These are phyloP conservation scores for Archips crataeganus DNA, from an alignment of 2,888 invertebrate genomes.

Conservation along the genomic window DNA sequence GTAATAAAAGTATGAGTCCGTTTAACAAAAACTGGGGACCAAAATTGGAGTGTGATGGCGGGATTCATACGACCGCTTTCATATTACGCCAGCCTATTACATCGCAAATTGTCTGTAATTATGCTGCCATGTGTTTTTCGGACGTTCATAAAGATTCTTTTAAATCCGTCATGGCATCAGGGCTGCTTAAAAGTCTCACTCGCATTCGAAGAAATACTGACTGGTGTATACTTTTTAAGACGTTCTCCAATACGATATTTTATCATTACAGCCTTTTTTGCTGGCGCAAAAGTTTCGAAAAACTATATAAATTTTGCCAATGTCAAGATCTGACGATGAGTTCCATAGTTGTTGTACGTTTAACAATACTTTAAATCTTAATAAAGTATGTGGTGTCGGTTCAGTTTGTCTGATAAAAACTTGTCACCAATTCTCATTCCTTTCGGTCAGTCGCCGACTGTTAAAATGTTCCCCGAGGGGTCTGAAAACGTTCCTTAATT, in stretches of 20 bases:
- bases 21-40: conserved; percentile 11
- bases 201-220: neutral
- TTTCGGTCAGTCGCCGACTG: neutral
- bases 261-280: neutral
- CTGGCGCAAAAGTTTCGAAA: neutral
- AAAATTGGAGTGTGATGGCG: conserved; percentile 12
- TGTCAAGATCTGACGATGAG: neutral
- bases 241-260: neutral
- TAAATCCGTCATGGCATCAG: neutral
- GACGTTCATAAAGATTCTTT: conserved; percentile 5
- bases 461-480: neutral
- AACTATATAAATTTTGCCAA: neutral
- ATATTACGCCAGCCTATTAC: conserved; percentile 2
- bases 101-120: conserved; percentile 2
- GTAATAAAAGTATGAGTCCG: conserved; percentile 19
- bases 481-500: neutral
- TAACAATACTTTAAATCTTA: neutral
- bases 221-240: neutral
- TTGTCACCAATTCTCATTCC: neutral
- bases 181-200: neutral
- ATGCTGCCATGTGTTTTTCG: neutral
- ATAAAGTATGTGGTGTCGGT: neutral
- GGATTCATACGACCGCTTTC: conserved; percentile 19
- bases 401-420: neutral
- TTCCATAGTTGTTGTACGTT: neutral